A percentile compares a stretch with the other conserved stretches of the same genome.
Conservation (phyloP, 1,140 invertebrate species). For the Pentalonia nigronervosa region DNA sequence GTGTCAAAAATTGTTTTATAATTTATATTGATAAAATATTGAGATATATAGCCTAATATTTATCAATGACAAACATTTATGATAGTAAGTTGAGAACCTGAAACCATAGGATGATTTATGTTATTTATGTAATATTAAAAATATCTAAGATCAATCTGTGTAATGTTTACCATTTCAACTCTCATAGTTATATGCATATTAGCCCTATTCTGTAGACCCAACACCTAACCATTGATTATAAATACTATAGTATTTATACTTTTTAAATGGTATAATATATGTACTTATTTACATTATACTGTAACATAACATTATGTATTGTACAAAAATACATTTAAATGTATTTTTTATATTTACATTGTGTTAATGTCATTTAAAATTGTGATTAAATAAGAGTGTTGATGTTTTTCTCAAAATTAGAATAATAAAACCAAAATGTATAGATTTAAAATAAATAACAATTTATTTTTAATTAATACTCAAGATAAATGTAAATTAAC, state of each 20-base stretch:
- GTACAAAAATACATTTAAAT: background rate
- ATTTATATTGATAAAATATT: background rate
- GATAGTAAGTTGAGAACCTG: too few relatives aligned
- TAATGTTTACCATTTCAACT: too few relatives aligned
- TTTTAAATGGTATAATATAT: background rate
- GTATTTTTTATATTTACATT: background rate
- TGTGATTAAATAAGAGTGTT: background rate
- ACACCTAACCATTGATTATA: background rate
- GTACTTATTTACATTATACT: background rate
- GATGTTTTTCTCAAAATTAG: background rate
- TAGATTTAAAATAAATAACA: background rate
- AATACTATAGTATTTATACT: too few relatives aligned
- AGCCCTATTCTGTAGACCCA: too few relatives aligned
- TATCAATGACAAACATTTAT: background rate
- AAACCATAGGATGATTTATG: too few relatives aligned
- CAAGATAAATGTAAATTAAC: background rate
- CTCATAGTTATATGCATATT: too few relatives aligned
- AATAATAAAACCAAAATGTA: background rate
- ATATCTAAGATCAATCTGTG: too few relatives aligned
- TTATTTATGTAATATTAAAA: too few relatives aligned
- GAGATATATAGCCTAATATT: background rate
- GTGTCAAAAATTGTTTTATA: background rate
- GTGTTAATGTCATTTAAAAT: background rate
- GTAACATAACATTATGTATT: background rate
- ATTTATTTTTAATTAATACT: background rate